Percentiles rank a stretch among this genome's conserved stretches.
Evolutionary conservation across 2,888 invertebrate genomes (phyloP).

Genomic region (Gastrophysa polygoni): DNA sequence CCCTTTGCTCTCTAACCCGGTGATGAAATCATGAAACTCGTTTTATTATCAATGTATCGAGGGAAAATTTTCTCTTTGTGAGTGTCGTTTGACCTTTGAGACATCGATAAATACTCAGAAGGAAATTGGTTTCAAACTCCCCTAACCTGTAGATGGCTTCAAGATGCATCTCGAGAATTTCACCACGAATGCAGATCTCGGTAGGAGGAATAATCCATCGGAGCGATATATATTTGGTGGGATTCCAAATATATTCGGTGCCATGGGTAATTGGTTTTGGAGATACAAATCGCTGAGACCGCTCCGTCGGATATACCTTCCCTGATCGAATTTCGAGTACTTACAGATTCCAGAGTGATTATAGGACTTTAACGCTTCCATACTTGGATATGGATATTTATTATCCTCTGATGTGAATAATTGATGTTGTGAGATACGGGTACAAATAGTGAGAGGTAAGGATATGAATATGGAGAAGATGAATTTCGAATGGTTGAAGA

Average conservation of each 20-base stretch:
- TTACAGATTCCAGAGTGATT: not conserved
- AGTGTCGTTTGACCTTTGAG: not conserved
- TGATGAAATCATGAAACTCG: no score
- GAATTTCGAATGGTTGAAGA: no score
- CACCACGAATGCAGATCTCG: not conserved
- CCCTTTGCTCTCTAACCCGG: no score
- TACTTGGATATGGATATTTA: not conserved
- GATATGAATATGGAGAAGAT: no score
- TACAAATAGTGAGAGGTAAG: no score
- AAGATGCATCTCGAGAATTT: not conserved
- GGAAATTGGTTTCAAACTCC: not conserved
- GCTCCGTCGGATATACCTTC: not conserved
- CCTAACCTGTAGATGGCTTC: not conserved
- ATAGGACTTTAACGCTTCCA: not conserved
- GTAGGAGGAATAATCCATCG: not conserved
- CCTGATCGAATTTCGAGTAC: not conserved
- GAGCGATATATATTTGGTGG: not conserved
- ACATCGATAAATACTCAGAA: not conserved
- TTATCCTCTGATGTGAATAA: not conserved
- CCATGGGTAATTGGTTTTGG: not conserved
- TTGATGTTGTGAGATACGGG: no score
- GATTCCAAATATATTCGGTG: no score
- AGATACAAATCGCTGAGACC: not conserved
- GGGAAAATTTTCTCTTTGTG: not conserved
- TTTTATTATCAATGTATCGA: no score